Conservation (phyloP, 1,140 invertebrate species). For the Ladona fulva region DNA sequence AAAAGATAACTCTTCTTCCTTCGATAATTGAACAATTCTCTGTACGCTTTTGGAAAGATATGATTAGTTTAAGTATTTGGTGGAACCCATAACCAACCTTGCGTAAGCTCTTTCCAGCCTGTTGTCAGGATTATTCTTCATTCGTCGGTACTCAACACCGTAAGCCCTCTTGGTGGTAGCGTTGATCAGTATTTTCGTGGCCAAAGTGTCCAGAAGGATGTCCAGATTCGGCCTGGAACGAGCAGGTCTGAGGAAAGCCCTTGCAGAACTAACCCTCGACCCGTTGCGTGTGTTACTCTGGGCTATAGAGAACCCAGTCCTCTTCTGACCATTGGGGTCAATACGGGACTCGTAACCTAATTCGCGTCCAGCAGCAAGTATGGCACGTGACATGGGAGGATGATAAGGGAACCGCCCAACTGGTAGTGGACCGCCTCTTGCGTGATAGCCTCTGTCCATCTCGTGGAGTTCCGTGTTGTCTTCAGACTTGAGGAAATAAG, state of each 20-base stretch:
- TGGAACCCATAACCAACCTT: too few relatives aligned
- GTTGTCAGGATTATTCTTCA: slow-evolving; percentile 18
- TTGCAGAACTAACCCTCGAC: slow-evolving; percentile 62
- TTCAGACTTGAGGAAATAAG: slow-evolving; percentile 80
- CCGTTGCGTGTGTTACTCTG: slow-evolving; percentile 85
- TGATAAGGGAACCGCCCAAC: slow-evolving; percentile 78
- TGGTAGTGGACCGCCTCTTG: slow-evolving; percentile 63
- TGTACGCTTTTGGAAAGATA: too few relatives aligned
- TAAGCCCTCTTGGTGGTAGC: slow-evolving; percentile 52
- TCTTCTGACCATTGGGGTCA: slow-evolving; percentile 74
- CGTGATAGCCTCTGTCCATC: slow-evolving; percentile 68
- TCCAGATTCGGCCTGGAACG: slow-evolving; percentile 62
- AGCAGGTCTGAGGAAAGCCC: slow-evolving; percentile 75
- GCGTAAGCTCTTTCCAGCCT: slow-evolving; percentile 34
- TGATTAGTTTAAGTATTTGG: too few relatives aligned
- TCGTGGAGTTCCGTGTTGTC: slow-evolving; percentile 64
- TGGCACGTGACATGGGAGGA: slow-evolving; percentile 69
- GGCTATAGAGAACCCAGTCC: slow-evolving; percentile 71
- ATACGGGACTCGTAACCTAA: slow-evolving; percentile 41
- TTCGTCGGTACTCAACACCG: slow-evolving; percentile 53
- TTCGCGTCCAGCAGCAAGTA: slow-evolving; percentile 75
- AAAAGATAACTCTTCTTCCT: too few relatives aligned
- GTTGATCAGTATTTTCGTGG: slow-evolving; percentile 62
- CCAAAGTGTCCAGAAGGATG: slow-evolving; percentile 65
- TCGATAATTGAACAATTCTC: too few relatives aligned